These are phyloP conservation scores for Macaca nemestrina DNA, from an alignment of 2,113 vertebrate genomes.

Conservation along the genomic window DNA sequence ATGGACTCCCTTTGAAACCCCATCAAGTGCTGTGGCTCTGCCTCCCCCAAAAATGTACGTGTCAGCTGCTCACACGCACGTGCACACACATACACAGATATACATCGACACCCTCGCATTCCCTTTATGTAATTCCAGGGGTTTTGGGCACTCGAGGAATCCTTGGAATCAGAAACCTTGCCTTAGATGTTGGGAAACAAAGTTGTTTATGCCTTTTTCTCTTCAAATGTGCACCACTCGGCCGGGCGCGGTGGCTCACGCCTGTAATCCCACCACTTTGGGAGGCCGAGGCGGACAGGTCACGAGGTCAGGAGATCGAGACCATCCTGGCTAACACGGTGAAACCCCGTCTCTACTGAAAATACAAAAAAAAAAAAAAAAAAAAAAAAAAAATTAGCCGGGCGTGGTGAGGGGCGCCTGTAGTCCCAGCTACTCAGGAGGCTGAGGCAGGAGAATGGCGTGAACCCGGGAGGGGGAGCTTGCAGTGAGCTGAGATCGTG, in stretches of 20 bases:
- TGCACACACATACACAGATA: background rate
- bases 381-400: too few relatives aligned
- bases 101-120: background rate
- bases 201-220: background rate
- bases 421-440: too few relatives aligned
- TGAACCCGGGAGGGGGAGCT: too few relatives aligned
- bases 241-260: too few relatives aligned
- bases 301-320: too few relatives aligned
- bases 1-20: background rate
- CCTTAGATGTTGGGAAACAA: background rate
- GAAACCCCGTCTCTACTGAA: too few relatives aligned
- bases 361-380: too few relatives aligned
- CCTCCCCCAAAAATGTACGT: background rate
- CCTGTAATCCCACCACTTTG: too few relatives aligned
- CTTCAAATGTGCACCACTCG: background rate
- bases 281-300: too few relatives aligned
- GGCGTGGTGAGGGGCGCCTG: rapidly evolving
- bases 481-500: too few relatives aligned
- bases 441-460: too few relatives aligned
- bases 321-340: rapidly evolving
- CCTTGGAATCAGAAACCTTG: background rate
- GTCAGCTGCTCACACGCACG: background rate
- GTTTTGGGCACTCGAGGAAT: background rate
- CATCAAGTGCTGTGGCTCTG: background rate
- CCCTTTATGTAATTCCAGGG: background rate